Conservation (phyloP, 2,888 invertebrate species). For the Spisula solida region DNA sequence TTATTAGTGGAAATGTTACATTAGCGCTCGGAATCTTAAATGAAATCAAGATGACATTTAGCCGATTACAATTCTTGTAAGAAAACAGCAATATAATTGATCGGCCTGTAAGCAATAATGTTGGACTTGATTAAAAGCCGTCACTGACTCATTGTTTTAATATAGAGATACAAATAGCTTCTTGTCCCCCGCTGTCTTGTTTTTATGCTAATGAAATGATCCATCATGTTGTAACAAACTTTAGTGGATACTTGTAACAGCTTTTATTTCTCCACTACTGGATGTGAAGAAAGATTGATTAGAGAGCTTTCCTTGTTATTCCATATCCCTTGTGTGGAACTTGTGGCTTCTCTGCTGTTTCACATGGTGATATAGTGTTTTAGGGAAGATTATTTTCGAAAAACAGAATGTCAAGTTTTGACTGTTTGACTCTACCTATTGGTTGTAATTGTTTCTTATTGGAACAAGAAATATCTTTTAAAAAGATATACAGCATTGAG, state of each 20-base stretch:
- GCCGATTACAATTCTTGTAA: conserved; percentile 32
- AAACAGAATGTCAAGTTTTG: neutral
- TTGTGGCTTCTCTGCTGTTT: neutral
- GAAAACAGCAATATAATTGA: conserved; percentile 48
- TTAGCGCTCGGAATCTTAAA: conserved; percentile 15
- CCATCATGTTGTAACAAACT: conserved; percentile 37
- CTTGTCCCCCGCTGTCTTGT: conserved; percentile 13
- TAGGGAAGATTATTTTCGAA: neutral
- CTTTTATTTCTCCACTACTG: conserved; percentile 18
- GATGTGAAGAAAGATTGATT: conserved; percentile 26
- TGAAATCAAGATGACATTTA: conserved; percentile 45
- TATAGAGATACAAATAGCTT: conserved; percentile 47
- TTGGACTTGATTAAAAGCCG: conserved; percentile 52
- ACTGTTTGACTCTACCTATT: neutral
- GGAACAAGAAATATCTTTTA: no score
- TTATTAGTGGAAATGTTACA: neutral
- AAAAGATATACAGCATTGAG: no score
- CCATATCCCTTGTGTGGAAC: neutral
- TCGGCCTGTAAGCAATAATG: conserved; percentile 61
- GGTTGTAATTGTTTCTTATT: no score
- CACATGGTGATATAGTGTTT: neutral
- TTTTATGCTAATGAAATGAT: conserved; percentile 52
- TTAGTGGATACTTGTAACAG: conserved; percentile 18
- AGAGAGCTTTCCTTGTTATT: neutral
- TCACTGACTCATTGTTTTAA: conserved; percentile 64